Evolutionary conservation across 2,797 vertebrate species (phyloP), one percentile per base, ranked within the genome.

Genomic region (Lacerta agilis): DNA sequence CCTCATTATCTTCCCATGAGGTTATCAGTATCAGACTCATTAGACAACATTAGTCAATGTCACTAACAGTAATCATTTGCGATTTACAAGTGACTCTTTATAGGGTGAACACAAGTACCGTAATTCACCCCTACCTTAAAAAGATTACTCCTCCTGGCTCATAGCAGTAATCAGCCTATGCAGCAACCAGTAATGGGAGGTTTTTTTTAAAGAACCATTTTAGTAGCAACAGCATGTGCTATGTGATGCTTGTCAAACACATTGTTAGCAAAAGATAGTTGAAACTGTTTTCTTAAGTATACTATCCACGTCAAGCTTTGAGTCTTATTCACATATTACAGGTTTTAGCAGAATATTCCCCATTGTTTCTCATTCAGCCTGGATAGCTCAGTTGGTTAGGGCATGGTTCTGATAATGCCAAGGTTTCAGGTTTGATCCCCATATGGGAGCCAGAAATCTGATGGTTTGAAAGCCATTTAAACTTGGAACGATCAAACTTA

Each of bases 381-480:
- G 49, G 49, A 55, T 15, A 55, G 13, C 49, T 55, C 49, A 55
- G 49, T 55, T 55, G 49, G 49, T 55, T 55, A 55, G 49, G 49
- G 3, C 13, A 55, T 55, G 49, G 49, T 55, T 55, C 13, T 15
- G 4, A 15, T 55, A 55, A 15, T 55, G 13, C 13, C 49, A 55
- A 55, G 13, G 49, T 15, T 55, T 0, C 13, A 55, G 49, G 49
- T 55, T 55, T 55, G 49, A 55, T 49, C 49, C 49, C 49, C 49
- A 11, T 49, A 49, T 55, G 3, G 71, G 84, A 80, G 75, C 58
- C 11, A 38, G 71, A 80, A 15, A 17, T 58, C 27, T 58, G 64
- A 41, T 41, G 64, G 58, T 80, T 73, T 55, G 9, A 79, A 89
- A 89, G 58, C 41, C 78, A 89, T 72, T 89, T 85, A 85, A 73